Conservation (phyloP, 2,113 vertebrate genomes). For the Gila orcuttii region DNA sequence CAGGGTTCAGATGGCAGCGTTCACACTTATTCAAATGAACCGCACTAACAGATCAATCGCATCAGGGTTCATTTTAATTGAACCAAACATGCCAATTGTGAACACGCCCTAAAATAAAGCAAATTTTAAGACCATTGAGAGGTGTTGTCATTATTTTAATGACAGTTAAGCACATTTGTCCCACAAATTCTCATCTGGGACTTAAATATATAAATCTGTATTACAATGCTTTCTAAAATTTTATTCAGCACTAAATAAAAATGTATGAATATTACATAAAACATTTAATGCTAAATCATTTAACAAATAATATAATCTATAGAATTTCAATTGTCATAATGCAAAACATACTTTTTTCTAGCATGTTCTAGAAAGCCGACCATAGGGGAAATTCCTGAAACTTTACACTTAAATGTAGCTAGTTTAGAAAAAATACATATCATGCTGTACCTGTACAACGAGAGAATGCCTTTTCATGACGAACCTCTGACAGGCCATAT, state of each 20-base stretch:
- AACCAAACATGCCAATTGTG: too few relatives aligned
- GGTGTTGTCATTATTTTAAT: background rate
- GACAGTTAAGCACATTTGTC: background rate
- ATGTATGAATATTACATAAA: background rate
- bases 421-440: background rate
- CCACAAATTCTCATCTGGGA: background rate
- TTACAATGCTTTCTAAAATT: background rate
- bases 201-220: background rate
- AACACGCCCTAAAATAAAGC: background rate
- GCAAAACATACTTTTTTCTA: too few relatives aligned
- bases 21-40: too few relatives aligned
- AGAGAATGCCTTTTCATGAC: constrained; percentile 90
- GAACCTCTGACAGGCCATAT: constrained; percentile 97
- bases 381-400: background rate
- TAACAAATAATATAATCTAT: too few relatives aligned
- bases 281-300: background rate
- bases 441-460: constrained; percentile 84
- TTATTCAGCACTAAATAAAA: background rate
- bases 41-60: too few relatives aligned
- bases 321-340: too few relatives aligned
- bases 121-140: background rate
- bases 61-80: too few relatives aligned
- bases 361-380: background rate
- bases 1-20: too few relatives aligned
- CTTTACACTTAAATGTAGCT: background rate